Evolutionary conservation across 2,113 vertebrate species (phyloP).

Genomic region (Machaerirhynchus nigripectus): DNA sequence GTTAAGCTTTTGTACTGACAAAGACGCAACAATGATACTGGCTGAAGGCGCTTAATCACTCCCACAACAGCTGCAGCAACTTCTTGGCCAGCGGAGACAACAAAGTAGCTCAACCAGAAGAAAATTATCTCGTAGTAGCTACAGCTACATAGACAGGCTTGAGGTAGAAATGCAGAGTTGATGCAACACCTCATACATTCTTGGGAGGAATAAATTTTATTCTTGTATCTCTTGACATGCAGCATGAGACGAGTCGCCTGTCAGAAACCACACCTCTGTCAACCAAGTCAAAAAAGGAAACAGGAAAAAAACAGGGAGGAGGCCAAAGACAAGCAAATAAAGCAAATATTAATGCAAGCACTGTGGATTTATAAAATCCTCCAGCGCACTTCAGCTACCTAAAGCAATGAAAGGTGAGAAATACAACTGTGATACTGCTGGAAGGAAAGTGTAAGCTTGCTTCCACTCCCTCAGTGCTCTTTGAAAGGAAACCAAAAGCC

Average conservation of each 20-base stretch:
- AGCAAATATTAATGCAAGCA: neutral
- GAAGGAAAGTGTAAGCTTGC: neutral
- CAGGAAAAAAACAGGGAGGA: neutral
- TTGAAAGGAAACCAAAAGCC: accelerated
- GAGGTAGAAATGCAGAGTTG: neutral
- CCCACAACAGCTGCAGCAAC: neutral
- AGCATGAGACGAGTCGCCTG: neutral
- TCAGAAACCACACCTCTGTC: neutral
- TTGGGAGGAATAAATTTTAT: neutral
- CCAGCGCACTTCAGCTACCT: neutral
- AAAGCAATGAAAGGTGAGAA: neutral
- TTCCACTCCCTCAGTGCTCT: neutral
- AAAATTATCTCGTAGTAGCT: neutral
- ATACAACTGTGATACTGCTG: neutral
- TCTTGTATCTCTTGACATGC: neutral
- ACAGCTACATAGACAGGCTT: neutral
- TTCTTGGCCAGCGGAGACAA: neutral
- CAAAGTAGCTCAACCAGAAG: neutral
- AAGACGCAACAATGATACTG: neutral
- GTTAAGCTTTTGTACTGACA: neutral
- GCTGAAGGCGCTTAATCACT: neutral
- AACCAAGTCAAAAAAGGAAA: neutral
- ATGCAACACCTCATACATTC: neutral
- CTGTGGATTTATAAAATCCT: neutral
- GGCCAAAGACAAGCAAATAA: neutral